Evolutionary conservation across 2,113 vertebrate genomes (phyloP).

Genomic region (Numenius arquata): DNA sequence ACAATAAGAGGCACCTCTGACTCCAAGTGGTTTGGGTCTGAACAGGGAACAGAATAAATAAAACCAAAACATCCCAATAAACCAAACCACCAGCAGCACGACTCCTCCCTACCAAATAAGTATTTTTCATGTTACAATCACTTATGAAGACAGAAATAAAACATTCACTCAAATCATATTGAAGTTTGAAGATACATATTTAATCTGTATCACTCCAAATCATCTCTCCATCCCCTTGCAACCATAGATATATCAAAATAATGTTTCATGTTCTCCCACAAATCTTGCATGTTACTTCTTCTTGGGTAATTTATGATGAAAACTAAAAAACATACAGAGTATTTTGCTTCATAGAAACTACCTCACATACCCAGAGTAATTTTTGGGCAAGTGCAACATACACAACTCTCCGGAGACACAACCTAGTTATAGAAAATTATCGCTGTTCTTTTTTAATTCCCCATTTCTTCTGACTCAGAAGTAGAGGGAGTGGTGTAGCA

Average conservation of each 20-base stretch:
- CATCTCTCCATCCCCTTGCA: background rate
- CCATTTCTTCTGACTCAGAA: background rate
- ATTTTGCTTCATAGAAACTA: background rate
- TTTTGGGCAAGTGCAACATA: background rate
- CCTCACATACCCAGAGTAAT: background rate
- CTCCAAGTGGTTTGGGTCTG: background rate
- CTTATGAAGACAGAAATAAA: background rate
- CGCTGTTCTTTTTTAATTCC: background rate
- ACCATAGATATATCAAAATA: background rate
- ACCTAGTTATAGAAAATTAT: background rate
- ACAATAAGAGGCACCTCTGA: conserved; percentile 23
- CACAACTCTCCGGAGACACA: background rate
- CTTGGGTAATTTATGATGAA: background rate
- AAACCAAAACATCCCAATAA: background rate
- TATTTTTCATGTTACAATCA: background rate
- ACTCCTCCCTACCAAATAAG: background rate
- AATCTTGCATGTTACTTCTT: background rate
- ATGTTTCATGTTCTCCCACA: background rate
- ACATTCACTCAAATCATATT: background rate
- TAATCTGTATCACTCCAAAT: background rate
- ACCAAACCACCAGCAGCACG: background rate
- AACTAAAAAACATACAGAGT: background rate
- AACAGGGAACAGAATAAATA: background rate
- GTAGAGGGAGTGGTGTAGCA: background rate
- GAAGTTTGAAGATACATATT: background rate